Evolutionary conservation across 2,888 invertebrate species (phyloP).

Genomic region (Eupithecia insigniata): DNA sequence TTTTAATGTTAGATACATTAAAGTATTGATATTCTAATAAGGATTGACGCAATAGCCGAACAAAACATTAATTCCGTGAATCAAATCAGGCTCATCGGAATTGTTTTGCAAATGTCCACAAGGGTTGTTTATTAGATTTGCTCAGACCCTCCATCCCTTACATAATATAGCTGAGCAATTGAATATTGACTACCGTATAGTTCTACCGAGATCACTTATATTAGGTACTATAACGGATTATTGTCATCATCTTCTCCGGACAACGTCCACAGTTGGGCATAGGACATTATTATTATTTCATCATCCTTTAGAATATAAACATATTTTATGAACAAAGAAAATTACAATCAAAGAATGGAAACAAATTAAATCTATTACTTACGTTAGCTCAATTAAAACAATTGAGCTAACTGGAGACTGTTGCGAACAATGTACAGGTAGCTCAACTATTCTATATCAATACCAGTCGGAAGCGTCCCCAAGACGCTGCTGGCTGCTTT

Average conservation of each 20-base stretch:
- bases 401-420: too few relatives aligned
- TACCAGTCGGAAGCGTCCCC: too few relatives aligned
- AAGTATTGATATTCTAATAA: background rate
- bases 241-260: background rate
- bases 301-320: too few relatives aligned
- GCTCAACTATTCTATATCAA: too few relatives aligned
- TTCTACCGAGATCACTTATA: background rate
- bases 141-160: conserved; percentile 57
- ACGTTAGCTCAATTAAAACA: too few relatives aligned
- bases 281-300: too few relatives aligned
- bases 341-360: too few relatives aligned
- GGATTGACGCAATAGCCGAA: background rate
- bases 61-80: conserved; percentile 33
- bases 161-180: conserved; percentile 27
- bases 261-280: background rate
- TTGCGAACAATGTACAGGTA: too few relatives aligned
- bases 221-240: too few relatives aligned
- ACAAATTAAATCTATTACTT: too few relatives aligned
- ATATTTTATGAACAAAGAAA: too few relatives aligned
- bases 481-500: too few relatives aligned
- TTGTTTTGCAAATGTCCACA: conserved; percentile 72
- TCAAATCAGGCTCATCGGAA: conserved; percentile 64
- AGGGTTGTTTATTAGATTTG: conserved; percentile 78
- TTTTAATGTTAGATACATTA: background rate
- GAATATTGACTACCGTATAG: background rate